Conservation (phyloP, 1,140 invertebrate species). For the Drosophila biarmipes region DNA sequence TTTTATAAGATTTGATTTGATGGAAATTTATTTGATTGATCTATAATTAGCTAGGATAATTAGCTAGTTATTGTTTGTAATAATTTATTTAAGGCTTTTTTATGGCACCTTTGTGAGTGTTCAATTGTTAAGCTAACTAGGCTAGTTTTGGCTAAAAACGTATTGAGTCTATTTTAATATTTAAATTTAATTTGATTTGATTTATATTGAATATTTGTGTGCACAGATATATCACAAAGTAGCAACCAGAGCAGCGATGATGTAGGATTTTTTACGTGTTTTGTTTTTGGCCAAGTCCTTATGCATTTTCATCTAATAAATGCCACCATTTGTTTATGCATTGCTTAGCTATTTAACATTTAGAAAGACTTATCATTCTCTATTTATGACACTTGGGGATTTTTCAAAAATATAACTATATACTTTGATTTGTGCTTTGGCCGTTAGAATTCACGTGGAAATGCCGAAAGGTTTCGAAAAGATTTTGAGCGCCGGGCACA, state of each 20-base stretch:
- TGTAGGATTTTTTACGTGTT: constrained; percentile 77
- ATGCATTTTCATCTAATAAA: constrained; percentile 81
- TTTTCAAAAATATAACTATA: constrained; percentile 13
- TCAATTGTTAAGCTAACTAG: constrained; percentile 62
- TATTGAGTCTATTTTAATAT: not conserved
- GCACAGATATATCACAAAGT: constrained; percentile 65
- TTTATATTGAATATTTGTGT: constrained; percentile 42
- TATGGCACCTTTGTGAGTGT: constrained; percentile 63
- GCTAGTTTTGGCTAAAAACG: constrained; percentile 34
- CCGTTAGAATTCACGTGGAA: constrained; percentile 27
- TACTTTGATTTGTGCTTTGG: constrained; percentile 19
- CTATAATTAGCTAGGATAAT: constrained; percentile 37
- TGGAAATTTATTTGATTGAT: constrained; percentile 39
- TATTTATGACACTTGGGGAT: constrained; percentile 29
- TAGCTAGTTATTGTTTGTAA: constrained; percentile 15
- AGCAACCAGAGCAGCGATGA: constrained; percentile 41
- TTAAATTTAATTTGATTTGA: constrained; percentile 16
- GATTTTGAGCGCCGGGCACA: constrained; percentile 73
- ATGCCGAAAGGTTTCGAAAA: constrained; percentile 19
- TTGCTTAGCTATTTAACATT: constrained; percentile 30
- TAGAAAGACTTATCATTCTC: constrained; percentile 29
- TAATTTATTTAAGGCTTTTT: constrained; percentile 33
- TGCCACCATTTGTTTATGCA: constrained; percentile 60
- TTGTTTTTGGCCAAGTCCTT: constrained; percentile 82
- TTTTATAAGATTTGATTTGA: constrained; percentile 10